Evolutionary conservation across 2,113 vertebrate species (phyloP), one percentile per base, ranked within the genome.

Genomic region (Argyrosomus japonicus): DNA sequence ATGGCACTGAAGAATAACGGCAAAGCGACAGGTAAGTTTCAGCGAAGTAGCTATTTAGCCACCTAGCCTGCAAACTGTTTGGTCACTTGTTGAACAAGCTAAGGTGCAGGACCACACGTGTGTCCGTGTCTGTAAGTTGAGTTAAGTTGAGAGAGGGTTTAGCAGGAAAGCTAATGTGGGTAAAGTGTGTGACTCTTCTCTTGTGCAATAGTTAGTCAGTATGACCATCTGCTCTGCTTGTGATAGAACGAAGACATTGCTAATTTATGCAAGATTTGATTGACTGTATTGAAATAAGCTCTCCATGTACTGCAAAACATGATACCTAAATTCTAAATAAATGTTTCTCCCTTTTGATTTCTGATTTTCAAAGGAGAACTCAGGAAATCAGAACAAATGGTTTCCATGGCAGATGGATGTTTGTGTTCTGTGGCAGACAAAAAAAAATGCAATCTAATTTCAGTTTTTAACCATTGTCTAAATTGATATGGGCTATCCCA

Each of bases 401-500:
- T 60, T 58, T 51, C 27, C n/a, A 27, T 23, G 51, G 40, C 51
- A 27, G n/a, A 43, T 29, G 36, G 14, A 47, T 47, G 45, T 8
- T 40, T 9, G 48, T 40, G 5, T n/a, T 8, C 18, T 32, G 25
- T 21, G 23, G 40, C 43, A 48, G 18, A 19, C 7, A 12, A n/a
- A 63, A 50, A 50, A 40, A 29, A 51, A 17, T 23, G 4, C 19
- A 58, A 21, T 77, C 27, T 45, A 29, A 43, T 36, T 32, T 64
- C 36, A 65, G 61, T 58, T 57, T 78, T 72, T 54, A 79, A 60
- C 1, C 36, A 15, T 43, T 57, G 57, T 75, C 36, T 29, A 57
- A 85, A 88, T 81, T 62, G 71, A 43, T 47, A 29, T 1, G 27
- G 1, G 4, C 75, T 45, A 29, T 69, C 73, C 76, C 86, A 65